Base-by-base conservation (phyloP, 2,113 vertebrate species). In the Delphinapterus leucas region DNA sequence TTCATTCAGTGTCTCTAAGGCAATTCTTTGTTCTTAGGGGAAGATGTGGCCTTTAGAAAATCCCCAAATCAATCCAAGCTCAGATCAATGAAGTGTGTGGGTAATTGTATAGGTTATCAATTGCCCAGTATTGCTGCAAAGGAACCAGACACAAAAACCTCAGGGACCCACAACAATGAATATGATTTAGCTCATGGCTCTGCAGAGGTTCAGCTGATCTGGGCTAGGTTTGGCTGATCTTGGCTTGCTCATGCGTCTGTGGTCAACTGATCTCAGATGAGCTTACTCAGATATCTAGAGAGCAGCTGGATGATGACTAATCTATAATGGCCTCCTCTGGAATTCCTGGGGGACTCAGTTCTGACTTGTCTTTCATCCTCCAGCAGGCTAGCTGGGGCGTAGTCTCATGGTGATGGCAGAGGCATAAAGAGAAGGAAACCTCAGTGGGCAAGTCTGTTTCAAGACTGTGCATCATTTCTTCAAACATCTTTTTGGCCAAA, bases 11-110 rank as follows among this genome's bases (percentile, higher is more conserved):
- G 70, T 36, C 44, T 61, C 15, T 41, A 68, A 95, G 77, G 58
- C 73, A 94, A 28, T 77, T 80, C 31, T 92, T 71, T 77, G 15
- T 95, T 90, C n/a, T 90, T 41, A 70, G 36, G 53, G 79, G 8
- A 6, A 68, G 82, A 41, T 49, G 77, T 96, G 79, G 31, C 74
- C 47, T 88, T 93, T 84, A 87, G 87, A 74, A 91, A 91, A 38
- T 28, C 23, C 53, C 41, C 58, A 38, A 60, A 58, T 87, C 74
- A 81, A 2, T 82, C 44, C 41, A 70, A 91, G 63, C 61, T 96
- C 86, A 95, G 44, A 77, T 86, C 49, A 77, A 41, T 81, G 36
- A 94, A 88, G 38, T 81, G 33, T 90, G 47, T 89, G 15, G 36
- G 41, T 61, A 60, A 70, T 53, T 76, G 58, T 93, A n/a, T 71